Conservation (phyloP, 2,888 invertebrate genomes). For the Nineta flava region DNA sequence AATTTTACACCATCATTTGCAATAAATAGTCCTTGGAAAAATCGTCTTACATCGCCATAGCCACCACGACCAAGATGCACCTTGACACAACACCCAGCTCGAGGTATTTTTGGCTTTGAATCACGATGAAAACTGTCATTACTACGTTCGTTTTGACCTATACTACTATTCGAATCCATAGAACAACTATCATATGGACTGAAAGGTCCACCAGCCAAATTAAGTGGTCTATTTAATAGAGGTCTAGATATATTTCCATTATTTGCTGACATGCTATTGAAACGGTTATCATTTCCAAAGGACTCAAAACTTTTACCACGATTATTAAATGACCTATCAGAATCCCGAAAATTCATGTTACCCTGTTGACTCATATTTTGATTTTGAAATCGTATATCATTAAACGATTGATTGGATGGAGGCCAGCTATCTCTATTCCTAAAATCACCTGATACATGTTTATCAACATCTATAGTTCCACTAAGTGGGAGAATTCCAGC, state of each 20-base stretch:
- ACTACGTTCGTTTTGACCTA: conserved; percentile 6
- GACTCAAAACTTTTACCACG: not conserved
- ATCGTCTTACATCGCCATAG: conserved; percentile 65
- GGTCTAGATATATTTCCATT: not conserved
- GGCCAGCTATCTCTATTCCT: conserved; percentile 3
- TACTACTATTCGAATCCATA: conserved; percentile 12
- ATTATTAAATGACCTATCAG: not conserved
- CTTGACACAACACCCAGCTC: conserved; percentile 42
- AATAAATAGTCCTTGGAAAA: conserved; percentile 60
- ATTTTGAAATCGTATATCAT: not conserved
- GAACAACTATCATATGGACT: conserved; percentile 14
- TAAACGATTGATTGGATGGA: not conserved
- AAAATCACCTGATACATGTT: not conserved
- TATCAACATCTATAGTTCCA: not conserved
- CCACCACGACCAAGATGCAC: conserved; percentile 55
- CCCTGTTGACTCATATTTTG: not conserved
- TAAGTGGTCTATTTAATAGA: not conserved
- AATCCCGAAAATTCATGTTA: not conserved
- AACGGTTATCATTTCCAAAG: not conserved
- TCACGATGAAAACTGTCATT: conserved; percentile 2
- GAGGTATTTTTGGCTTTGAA: not conserved
- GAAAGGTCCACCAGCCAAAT: not conserved
- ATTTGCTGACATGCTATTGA: not conserved
- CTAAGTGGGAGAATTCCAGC: not conserved
- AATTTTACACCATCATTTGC: conserved; percentile 74